Percentiles rank a stretch among this genome's conserved stretches.
Evolutionary conservation across 2,797 vertebrate species (phyloP).

Genomic region (Threskiornis aethiopicus): DNA sequence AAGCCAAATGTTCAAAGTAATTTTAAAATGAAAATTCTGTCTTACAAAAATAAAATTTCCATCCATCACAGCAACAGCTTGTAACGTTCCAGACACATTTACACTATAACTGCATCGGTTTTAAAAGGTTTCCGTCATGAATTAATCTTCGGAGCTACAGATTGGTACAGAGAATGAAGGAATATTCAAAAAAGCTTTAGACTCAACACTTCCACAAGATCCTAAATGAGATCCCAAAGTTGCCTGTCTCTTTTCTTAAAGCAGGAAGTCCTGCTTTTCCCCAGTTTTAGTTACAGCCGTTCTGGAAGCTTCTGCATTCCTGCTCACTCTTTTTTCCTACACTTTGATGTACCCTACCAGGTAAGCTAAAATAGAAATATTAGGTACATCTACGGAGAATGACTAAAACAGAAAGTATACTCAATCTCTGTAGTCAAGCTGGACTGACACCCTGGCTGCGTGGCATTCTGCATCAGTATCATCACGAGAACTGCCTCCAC

Average conservation of each 20-base stretch:
- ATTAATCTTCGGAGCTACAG: background rate
- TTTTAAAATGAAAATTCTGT: conserved; percentile 75
- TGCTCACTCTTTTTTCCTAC: background rate
- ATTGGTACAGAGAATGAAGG: background rate
- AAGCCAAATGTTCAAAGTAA: conserved; percentile 79
- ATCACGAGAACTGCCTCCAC: background rate
- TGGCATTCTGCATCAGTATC: background rate
- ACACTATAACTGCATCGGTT: background rate
- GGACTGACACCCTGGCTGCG: background rate
- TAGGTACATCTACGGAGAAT: background rate
- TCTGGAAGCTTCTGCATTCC: background rate
- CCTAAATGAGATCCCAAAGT: background rate
- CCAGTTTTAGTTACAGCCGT: background rate
- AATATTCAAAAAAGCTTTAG: background rate
- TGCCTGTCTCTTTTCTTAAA: background rate
- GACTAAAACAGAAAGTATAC: background rate
- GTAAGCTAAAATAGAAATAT: background rate
- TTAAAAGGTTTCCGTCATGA: background rate
- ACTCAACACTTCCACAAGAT: background rate
- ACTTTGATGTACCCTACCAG: background rate
- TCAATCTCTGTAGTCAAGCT: background rate
- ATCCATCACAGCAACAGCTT: conserved; percentile 53
- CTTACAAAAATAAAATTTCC: conserved; percentile 69
- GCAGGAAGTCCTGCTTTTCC: background rate
- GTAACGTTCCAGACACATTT: background rate